Conservation (phyloP, 1,140 invertebrate species). For the Calliphora vicina region DNA sequence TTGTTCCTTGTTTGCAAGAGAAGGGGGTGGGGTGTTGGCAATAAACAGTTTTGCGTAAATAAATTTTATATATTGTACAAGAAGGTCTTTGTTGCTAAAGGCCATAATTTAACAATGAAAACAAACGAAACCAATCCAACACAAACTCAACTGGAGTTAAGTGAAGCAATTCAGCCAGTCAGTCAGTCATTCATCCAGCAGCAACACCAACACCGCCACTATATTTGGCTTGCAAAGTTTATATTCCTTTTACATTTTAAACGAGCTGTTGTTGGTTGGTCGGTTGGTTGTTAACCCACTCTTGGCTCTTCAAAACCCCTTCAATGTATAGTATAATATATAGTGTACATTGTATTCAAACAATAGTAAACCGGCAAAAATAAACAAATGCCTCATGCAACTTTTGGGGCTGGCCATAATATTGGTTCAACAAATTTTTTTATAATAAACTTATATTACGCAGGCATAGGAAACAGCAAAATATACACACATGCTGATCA, state of each 20-base stretch:
- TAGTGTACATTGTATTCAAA: neutral
- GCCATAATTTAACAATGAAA: neutral
- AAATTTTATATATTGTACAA: no score
- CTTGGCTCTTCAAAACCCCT: no score
- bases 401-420: no score
- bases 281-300: neutral
- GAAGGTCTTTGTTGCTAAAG: neutral
- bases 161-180: neutral
- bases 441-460: no score
- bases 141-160: neutral
- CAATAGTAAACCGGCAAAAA: neutral
- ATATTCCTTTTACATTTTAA: no score
- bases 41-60: no score
- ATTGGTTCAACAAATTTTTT: no score
- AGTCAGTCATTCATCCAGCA: neutral
- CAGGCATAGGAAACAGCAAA: no score
- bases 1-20: slow-evolving; percentile 20
- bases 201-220: neutral
- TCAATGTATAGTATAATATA: neutral
- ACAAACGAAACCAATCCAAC: neutral
- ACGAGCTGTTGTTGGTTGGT: neutral
- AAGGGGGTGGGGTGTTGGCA: no score
- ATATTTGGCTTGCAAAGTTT: no score
- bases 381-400: neutral
- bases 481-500: no score